Evolutionary conservation across 2,113 vertebrate genomes (phyloP).

Genomic region (Glaucomys volans): DNA sequence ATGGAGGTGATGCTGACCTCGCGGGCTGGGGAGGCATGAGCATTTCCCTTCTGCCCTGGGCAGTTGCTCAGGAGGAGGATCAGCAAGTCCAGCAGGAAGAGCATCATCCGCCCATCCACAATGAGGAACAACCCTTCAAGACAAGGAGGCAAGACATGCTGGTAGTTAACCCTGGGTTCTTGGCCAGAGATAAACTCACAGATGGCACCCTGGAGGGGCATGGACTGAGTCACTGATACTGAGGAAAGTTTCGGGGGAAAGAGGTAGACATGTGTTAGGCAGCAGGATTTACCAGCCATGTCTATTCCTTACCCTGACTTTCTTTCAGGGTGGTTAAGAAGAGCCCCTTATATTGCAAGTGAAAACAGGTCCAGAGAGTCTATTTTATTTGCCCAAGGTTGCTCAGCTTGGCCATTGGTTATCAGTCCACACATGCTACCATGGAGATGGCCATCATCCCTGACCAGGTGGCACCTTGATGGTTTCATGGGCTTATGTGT

Average conservation of each 20-base stretch:
- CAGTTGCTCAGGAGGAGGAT: not conserved
- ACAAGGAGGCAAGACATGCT: not conserved
- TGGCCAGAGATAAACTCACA: not conserved
- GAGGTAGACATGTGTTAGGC: not conserved
- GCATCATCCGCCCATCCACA: not conserved
- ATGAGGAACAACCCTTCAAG: not conserved
- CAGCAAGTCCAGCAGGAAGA: not conserved
- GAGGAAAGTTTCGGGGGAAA: not conserved
- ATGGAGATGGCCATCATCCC: not conserved
- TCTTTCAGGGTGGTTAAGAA: not conserved
- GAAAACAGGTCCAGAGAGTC: not conserved
- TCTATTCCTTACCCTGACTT: not conserved
- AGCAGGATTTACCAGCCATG: not conserved
- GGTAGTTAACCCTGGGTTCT: not conserved
- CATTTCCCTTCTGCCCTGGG: not conserved
- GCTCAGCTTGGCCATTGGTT: not conserved
- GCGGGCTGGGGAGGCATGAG: fast-evolving
- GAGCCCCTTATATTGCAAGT: not conserved
- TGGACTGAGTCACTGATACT: not conserved
- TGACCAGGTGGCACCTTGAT: not conserved
- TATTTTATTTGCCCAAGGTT: not conserved
- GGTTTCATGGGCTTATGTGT: not conserved
- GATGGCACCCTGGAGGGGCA: not conserved
- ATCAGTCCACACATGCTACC: not conserved
- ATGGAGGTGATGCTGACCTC: not conserved